Evolutionary conservation across 2,113 vertebrate genomes (phyloP).

Genomic region (Mesoclemmys tuberculata): DNA sequence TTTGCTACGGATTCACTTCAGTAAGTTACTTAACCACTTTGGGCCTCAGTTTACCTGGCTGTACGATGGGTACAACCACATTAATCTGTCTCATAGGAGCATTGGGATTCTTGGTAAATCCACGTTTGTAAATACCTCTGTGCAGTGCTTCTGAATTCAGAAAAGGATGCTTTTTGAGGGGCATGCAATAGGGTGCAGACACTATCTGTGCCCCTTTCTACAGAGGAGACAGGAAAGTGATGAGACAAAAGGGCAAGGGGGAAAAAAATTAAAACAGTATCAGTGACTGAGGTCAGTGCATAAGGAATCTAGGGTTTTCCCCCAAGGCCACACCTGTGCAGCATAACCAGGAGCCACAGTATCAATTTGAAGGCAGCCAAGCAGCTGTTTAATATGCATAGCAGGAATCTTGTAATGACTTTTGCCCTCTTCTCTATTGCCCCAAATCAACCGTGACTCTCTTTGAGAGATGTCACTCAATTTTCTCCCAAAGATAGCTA

Average conservation of each 20-base stretch:
- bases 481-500: background rate
- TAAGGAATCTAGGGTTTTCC: background rate
- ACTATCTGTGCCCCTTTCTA: background rate
- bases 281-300: background rate
- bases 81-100: background rate
- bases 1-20: background rate
- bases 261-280: background rate
- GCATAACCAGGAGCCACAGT: background rate
- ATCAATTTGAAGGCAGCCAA: background rate
- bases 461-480: background rate
- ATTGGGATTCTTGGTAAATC: slow-evolving; percentile 10
- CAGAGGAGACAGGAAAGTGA: background rate
- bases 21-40: slow-evolving; percentile 19
- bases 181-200: background rate
- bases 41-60: background rate
- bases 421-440: background rate
- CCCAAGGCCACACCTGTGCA: background rate
- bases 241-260: background rate
- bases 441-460: background rate
- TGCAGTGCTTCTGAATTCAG: background rate
- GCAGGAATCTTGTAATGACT: background rate
- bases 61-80: slow-evolving; percentile 17
- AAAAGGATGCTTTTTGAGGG: background rate
- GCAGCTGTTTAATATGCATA: background rate
- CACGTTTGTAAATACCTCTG: background rate